Percentiles rank a stretch among this genome's conserved stretches.
phyloP scores from a whole-genome alignment of 1,140 invertebrate genomes.

The Ctenoplectra terminalis region DNA sequence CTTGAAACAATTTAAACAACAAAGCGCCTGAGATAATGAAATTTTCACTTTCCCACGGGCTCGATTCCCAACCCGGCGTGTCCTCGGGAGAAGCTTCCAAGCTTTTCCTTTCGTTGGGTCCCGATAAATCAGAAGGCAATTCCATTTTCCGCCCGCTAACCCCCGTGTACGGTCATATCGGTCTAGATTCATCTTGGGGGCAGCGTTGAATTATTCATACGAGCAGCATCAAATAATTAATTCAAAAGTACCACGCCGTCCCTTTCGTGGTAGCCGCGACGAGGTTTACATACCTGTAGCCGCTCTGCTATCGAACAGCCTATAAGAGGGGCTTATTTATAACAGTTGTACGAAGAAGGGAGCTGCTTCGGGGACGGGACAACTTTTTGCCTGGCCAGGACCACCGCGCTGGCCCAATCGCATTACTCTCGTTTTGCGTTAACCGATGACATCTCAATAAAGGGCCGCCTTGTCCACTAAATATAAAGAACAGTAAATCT shows the following conservation, averaged over 20 bases:
- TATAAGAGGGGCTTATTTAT: conserved; percentile 51
- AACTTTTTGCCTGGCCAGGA: conserved; percentile 45
- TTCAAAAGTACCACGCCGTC: conserved; percentile 64
- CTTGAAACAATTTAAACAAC: neutral
- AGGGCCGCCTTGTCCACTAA: conserved; percentile 24
- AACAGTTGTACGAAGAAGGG: conserved; percentile 27
- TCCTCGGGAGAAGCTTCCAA: neutral
- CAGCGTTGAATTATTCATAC: conserved; percentile 69
- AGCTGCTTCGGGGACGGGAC: neutral
- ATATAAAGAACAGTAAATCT: conserved; percentile 43
- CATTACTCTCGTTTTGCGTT: conserved; percentile 54
- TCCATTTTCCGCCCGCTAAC: conserved; percentile 47
- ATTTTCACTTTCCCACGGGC: neutral
- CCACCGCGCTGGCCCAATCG: conserved; percentile 42
- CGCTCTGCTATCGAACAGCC: neutral
- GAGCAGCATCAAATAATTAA: conserved; percentile 68
- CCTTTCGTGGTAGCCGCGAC: conserved; percentile 37
- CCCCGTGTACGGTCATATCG: neutral
- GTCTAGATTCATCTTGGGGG: conserved; percentile 51
- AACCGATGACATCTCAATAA: conserved; percentile 60
- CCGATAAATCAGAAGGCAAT: conserved; percentile 62
- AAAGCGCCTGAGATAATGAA: neutral
- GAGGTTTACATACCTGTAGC: conserved; percentile 29
- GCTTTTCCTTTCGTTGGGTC: conserved; percentile 4
- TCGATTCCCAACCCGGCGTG: neutral